Evolutionary conservation across 2,113 vertebrate genomes (phyloP).

Genomic region (Xyrauchen texanus): DNA sequence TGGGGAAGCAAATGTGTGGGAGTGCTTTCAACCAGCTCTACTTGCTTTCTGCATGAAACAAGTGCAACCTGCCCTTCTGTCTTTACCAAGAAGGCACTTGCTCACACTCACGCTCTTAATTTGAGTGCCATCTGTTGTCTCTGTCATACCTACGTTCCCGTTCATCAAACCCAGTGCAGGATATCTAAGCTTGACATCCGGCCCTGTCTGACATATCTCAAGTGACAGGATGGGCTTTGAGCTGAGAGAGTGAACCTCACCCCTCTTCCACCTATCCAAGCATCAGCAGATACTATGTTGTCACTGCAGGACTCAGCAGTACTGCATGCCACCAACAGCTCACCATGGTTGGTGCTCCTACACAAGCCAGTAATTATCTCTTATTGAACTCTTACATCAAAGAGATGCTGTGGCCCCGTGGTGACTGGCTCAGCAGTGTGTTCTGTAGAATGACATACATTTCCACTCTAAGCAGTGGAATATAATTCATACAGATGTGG

Average conservation of each 20-base stretch:
- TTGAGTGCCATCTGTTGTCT: slow-evolving; percentile 24
- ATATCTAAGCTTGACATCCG: slow-evolving; percentile 28
- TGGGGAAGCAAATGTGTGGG: slow-evolving; percentile 32
- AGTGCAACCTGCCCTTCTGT: slow-evolving; percentile 9
- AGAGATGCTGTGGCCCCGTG: slow-evolving; percentile 14
- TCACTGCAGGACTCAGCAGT: neutral
- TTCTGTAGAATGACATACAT: slow-evolving; percentile 1
- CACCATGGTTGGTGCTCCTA: neutral
- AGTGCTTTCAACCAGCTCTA: slow-evolving; percentile 30
- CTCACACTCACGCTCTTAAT: slow-evolving; percentile 13
- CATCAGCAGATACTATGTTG: slow-evolving; percentile 2
- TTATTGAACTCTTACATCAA: slow-evolving; percentile 52
- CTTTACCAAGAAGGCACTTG: neutral
- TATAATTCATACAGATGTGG: slow-evolving; percentile 12
- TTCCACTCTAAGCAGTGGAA: slow-evolving; percentile 5
- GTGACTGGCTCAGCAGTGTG: slow-evolving; percentile 15
- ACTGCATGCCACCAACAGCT: neutral
- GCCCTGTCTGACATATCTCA: slow-evolving; percentile 25
- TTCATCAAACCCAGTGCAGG: slow-evolving; percentile 30
- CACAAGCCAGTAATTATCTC: slow-evolving; percentile 51
- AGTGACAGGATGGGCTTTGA: slow-evolving; percentile 5
- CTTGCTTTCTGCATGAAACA: slow-evolving; percentile 1
- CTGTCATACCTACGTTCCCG: slow-evolving; percentile 23
- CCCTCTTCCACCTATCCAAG: slow-evolving; percentile 1
- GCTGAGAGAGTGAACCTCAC: neutral